Conservation (phyloP, 2,888 invertebrate species). For the Gryllus longicercus region DNA sequence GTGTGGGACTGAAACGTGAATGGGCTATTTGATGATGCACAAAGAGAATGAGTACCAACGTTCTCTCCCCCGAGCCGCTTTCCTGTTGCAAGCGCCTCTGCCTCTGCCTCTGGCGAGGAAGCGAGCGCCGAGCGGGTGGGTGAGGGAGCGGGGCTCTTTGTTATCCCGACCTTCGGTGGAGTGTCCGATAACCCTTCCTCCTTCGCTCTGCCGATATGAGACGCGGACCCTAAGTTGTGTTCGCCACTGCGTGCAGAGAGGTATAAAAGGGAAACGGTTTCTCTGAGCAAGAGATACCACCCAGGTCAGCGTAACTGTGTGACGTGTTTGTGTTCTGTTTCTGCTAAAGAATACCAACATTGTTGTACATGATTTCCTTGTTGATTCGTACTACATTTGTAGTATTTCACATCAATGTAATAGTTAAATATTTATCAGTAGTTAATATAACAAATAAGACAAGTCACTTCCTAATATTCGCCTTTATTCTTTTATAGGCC, state of each 20-base stretch:
- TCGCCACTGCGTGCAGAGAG: background rate
- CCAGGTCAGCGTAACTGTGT: no score
- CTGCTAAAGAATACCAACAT: no score
- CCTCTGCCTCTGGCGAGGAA: background rate
- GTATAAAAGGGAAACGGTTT: background rate
- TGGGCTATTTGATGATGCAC: slow-evolving; percentile 17
- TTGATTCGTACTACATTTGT: no score
- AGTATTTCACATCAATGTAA: no score
- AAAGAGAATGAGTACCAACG: background rate
- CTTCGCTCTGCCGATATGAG: background rate
- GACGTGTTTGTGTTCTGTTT: no score
- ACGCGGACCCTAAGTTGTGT: background rate
- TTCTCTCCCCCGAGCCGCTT: background rate
- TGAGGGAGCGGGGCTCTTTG: background rate
- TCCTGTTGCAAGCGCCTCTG: background rate
- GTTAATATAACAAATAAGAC: no score
- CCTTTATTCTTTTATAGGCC: no score
- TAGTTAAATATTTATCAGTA: no score
- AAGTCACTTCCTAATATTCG: no score
- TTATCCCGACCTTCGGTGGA: background rate
- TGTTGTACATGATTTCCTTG: no score
- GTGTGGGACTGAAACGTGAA: background rate
- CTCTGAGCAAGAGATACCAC: background rate
- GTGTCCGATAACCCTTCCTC: background rate
- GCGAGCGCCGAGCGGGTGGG: background rate